Percentiles rank a stretch among this genome's conserved stretches.
Conservation (phyloP, 23 tunicate genomes). For the Styela clava region DNA sequence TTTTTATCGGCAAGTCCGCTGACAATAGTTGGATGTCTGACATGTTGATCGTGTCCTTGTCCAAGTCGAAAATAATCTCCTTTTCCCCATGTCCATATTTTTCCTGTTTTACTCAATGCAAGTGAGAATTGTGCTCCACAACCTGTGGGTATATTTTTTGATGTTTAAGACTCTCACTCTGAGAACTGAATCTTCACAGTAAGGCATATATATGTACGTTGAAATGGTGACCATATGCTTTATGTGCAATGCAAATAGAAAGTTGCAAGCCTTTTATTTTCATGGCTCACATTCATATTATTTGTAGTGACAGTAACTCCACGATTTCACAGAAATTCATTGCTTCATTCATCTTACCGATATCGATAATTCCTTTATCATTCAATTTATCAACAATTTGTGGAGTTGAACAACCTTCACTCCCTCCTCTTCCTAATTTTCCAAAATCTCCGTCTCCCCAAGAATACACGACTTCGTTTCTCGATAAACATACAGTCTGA, state of each 20-base stretch:
- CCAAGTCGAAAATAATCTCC: conserved; percentile 92
- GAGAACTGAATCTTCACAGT: too few species aligned
- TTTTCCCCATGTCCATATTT: conserved; percentile 95
- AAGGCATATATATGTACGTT: too few species aligned
- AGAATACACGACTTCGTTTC: conserved; percentile 55
- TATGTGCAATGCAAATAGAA: too few species aligned
- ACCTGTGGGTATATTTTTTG: too few species aligned
- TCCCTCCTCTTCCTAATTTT: conserved; percentile 76
- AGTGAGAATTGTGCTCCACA: conserved; percentile 92
- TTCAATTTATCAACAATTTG: conserved; percentile 48
- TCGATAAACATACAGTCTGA: conserved; percentile 61
- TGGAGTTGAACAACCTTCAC: conserved; percentile 80
- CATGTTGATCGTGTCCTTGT: conserved; percentile 74
- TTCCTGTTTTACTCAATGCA: conserved; percentile 57
- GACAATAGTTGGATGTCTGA: conserved; percentile 68
- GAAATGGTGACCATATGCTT: too few species aligned
- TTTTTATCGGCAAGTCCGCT: conserved; percentile 45
- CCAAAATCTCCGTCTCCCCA: conserved; percentile 99
- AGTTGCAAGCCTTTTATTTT: too few species aligned
- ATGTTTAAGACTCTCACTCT: too few species aligned
- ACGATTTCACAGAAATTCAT: too few species aligned
- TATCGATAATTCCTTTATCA: conserved; percentile 58
- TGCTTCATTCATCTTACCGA: too few species aligned
- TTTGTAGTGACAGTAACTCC: too few species aligned
- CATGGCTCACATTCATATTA: too few species aligned